phyloP scores from a whole-genome alignment of 2,113 vertebrate genomes.

The Rutilus rutilus region DNA sequence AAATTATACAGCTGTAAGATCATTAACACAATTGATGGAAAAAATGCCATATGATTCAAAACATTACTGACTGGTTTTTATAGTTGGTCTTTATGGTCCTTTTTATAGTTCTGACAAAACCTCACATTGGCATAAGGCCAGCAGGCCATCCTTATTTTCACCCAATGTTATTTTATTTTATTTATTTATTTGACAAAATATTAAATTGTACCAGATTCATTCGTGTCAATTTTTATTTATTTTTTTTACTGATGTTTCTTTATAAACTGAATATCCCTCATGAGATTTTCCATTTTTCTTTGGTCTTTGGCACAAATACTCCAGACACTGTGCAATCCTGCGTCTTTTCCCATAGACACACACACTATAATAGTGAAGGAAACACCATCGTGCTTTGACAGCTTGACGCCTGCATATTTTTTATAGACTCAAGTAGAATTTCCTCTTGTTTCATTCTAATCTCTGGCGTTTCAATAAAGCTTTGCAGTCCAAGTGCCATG shows the following conservation, averaged over 20 bases:
- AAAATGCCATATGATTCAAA: not conserved
- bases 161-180: not conserved
- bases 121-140: not conserved
- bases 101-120: not conserved
- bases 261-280: not conserved
- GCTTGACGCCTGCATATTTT: conserved; percentile 28
- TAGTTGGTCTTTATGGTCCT: not conserved
- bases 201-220: not conserved
- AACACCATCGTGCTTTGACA: conserved; percentile 16
- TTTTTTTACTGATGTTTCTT: not conserved
- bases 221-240: not conserved
- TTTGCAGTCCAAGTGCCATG: conserved; percentile 59
- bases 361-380: not conserved
- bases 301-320: not conserved
- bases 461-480: conserved; percentile 61
- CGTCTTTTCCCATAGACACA: not conserved
- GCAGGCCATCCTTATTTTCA: not conserved
- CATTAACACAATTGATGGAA: not conserved
- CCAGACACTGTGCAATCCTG: not conserved
- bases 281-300: not conserved
- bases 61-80: not conserved
- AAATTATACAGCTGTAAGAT: too few species aligned
- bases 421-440: conserved; percentile 63
- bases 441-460: conserved; percentile 67
- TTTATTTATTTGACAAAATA: not conserved